Evolutionary conservation across 2,888 invertebrate genomes (phyloP), one percentile per base, ranked within the genome.

Genomic region (Oligia strigilis): DNA sequence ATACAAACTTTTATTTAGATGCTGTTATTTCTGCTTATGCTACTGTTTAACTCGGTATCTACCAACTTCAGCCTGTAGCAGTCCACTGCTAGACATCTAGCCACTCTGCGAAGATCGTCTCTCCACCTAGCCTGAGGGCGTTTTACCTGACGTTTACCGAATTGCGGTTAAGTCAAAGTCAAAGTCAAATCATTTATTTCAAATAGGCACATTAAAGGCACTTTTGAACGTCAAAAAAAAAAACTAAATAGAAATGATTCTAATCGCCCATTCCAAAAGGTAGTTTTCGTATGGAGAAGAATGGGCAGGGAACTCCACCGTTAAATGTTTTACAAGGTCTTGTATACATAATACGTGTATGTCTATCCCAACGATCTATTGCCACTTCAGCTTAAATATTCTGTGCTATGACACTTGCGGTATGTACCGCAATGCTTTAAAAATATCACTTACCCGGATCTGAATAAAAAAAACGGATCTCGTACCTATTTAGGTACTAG

Each of bases 401-500:
- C 36, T 36, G 36, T 36, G 36, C 36, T 23, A 58, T 23, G 23
- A 9, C 23, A 58, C 19, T 19, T 55, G 55, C 55, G 8, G 8
- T 55, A 58, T 62, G 29, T 29, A 55, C 55, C 11, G 43, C 43
- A 29, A 23, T 58, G 19, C 43, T 43, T 29, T 29, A 52, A 74
- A 36, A 74, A 36, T 60, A 77, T 40, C 5, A 78, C 14, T 14
- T 66, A 43, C 11, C 14, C 17, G 88, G 85, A 90, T 88, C 87
- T 89, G 89, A 91, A 92, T 89, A 92, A 92, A 87, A 92, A 93
- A 85, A 78, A 40, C n/a, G 14, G 64, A 58, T 78, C 64, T 91
- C 89, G 91, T 93, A 29, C 13, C 14, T 36, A 49, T 19, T 1
- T 72, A 93, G 92, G 91, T 91, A 95, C 93, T 93, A 92, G 93